Evolutionary conservation across 2,888 invertebrate genomes (phyloP).

Genomic region (Philaethria dido): DNA sequence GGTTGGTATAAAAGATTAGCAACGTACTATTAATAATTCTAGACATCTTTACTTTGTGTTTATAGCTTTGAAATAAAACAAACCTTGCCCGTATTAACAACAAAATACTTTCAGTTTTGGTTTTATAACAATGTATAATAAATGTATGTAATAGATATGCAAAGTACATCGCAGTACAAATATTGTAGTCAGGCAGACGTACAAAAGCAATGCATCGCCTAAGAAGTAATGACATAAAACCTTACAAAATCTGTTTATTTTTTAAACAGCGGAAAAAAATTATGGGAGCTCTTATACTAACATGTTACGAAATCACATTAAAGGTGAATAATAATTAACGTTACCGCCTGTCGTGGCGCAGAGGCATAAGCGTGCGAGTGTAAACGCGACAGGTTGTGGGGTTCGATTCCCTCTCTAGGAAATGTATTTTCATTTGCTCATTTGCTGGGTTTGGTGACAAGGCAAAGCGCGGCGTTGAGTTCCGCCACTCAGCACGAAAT

Average conservation of each 20-base stretch:
- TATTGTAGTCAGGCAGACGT: not conserved
- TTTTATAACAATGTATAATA: not conserved
- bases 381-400: too few species aligned
- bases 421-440: too few species aligned
- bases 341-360: too few species aligned
- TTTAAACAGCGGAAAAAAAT: not conserved
- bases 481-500: too few species aligned
- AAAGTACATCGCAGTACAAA: not conserved
- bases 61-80: not conserved
- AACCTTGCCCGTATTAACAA: not conserved
- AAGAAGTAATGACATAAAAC: not conserved
- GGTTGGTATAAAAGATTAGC: too few species aligned
- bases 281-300: not conserved
- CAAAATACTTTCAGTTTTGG: slow-evolving; percentile 9
- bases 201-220: not conserved
- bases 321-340: not conserved
- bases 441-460: too few species aligned
- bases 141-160: not conserved
- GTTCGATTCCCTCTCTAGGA: too few species aligned
- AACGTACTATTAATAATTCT: not conserved
- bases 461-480: too few species aligned
- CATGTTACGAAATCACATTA: not conserved
- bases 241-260: not conserved
- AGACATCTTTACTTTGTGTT: not conserved
- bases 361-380: too few species aligned